A percentile compares a stretch with the other conserved stretches of the same genome.
These are phyloP conservation scores for Virgularia gustaviana DNA, from an alignment of 92 coral and sea anemone species.

Conservation along the genomic window DNA sequence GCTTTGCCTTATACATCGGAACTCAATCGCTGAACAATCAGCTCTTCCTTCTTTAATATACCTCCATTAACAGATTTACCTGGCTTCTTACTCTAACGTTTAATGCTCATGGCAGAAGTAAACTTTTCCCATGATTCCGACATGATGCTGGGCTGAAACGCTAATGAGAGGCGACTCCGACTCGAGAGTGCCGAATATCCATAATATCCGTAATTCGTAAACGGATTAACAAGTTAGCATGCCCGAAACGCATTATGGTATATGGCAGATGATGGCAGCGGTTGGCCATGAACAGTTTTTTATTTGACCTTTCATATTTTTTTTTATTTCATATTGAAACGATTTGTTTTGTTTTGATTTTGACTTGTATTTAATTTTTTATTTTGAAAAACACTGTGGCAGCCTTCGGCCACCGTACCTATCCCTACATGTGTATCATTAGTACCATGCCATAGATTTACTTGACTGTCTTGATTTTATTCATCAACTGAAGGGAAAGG, in stretches of 20 bases:
- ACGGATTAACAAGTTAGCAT: background rate
- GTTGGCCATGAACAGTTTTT: conserved; percentile 39
- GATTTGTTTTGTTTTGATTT: background rate
- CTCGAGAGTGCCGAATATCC: background rate
- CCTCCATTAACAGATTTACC: background rate
- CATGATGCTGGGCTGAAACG: background rate
- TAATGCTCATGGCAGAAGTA: conserved; percentile 21
- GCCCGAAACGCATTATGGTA: background rate
- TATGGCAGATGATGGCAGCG: conserved; percentile 39
- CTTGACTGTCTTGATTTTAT: too few relatives aligned
- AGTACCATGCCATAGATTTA: too few relatives aligned
- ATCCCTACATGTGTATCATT: too few relatives aligned
- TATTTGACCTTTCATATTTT: conserved; percentile 8
- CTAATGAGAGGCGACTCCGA: background rate
- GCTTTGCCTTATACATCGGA: conserved; percentile 44
- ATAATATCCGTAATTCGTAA: background rate
- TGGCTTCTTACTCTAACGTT: conserved; percentile 14
- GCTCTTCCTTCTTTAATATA: conserved; percentile 26
- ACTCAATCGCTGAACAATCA: conserved; percentile 39
- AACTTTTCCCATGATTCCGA: conserved; percentile 31
- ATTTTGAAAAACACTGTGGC: conserved; percentile 3
- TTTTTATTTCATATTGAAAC: background rate
- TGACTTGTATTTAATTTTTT: background rate
- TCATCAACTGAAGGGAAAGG: too few relatives aligned
- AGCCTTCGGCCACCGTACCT: conserved; percentile 14